These are phyloP conservation scores for Serripes groenlandicus DNA, from an alignment of 2,888 invertebrate species.

Conservation along the genomic window DNA sequence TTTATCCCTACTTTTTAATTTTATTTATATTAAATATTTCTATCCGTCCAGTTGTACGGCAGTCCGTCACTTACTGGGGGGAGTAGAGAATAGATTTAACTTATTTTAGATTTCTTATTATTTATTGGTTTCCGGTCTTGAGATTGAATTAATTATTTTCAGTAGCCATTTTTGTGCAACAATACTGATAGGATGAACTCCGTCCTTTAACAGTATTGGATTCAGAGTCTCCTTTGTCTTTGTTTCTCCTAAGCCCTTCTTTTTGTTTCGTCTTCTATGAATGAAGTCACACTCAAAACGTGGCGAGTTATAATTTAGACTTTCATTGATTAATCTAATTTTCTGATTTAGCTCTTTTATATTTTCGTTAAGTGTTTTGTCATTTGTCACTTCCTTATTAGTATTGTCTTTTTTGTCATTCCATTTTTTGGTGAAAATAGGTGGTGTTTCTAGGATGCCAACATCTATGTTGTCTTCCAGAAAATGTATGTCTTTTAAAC, in stretches of 20 bases:
- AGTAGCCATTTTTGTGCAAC: conserved; percentile 9
- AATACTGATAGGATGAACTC: conserved; percentile 1
- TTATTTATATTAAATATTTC: too few relatives aligned
- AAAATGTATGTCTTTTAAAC: not conserved
- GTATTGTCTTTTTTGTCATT: not conserved
- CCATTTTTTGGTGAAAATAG: conserved; percentile 1
- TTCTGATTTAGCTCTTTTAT: not conserved
- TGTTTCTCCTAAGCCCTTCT: not conserved
- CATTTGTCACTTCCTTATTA: not conserved
- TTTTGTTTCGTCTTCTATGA: not conserved
- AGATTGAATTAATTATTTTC: not conserved
- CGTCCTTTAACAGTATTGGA: not conserved
- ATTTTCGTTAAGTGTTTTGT: not conserved
- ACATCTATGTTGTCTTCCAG: not conserved
- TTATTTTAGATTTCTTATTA: too few relatives aligned
- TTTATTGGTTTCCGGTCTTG: too few relatives aligned
- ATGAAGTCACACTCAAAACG: conserved; percentile 2
- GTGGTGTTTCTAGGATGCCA: conserved; percentile 1
- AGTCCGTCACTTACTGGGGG: too few relatives aligned
- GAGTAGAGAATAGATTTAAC: too few relatives aligned
- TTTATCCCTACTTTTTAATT: too few relatives aligned
- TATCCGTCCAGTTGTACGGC: too few relatives aligned
- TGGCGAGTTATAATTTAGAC: not conserved
- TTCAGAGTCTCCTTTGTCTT: not conserved
- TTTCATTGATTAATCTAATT: not conserved